These are phyloP conservation scores for Zaprionus bogoriensis DNA, from an alignment of 2,888 invertebrate genomes.

Conservation along the genomic window DNA sequence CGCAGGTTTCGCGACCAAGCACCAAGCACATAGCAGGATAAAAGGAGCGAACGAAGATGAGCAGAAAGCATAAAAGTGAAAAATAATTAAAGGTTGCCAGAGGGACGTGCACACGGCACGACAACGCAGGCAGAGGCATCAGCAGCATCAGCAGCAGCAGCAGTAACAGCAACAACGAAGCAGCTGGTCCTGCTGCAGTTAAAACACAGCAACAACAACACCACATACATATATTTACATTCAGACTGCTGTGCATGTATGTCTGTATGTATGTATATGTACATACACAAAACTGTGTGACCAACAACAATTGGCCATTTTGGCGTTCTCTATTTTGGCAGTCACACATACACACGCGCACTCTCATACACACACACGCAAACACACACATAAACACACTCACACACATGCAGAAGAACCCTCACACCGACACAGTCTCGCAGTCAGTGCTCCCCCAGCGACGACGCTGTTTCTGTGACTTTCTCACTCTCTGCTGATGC, in stretches of 20 bases:
- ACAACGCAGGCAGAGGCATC: slow-evolving; percentile 9
- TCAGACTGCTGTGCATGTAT: slow-evolving; percentile 1
- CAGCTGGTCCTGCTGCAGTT: slow-evolving; percentile 49
- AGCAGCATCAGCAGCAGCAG: slow-evolving; percentile 22
- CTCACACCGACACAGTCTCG: slow-evolving; percentile 11
- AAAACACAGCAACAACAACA: slow-evolving; percentile 50
- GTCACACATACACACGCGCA: slow-evolving; percentile 27
- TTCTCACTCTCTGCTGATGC: slow-evolving; percentile 38
- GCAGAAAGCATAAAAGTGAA: slow-evolving; percentile 69
- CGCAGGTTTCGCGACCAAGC: slow-evolving; percentile 66
- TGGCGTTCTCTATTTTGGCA: slow-evolving; percentile 66
- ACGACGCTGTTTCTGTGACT: slow-evolving; percentile 29
- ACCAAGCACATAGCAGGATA: slow-evolving; percentile 63
- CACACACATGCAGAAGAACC: background rate
- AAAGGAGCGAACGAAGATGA: slow-evolving; percentile 71
- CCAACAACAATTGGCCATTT: slow-evolving; percentile 63
- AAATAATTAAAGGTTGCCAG: slow-evolving; percentile 74
- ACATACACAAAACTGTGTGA: slow-evolving; percentile 56
- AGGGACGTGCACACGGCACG: slow-evolving; percentile 37
- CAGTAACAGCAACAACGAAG: slow-evolving; percentile 31
- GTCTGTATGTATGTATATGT: slow-evolving; percentile 12
- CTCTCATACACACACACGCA: slow-evolving; percentile 4
- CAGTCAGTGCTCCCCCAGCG: slow-evolving; percentile 57
- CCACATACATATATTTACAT: slow-evolving; percentile 26
- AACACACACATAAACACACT: slow-evolving; percentile 1